phyloP scores from a whole-genome alignment of 2,113 vertebrate genomes.

The Ranitomeya variabilis region DNA sequence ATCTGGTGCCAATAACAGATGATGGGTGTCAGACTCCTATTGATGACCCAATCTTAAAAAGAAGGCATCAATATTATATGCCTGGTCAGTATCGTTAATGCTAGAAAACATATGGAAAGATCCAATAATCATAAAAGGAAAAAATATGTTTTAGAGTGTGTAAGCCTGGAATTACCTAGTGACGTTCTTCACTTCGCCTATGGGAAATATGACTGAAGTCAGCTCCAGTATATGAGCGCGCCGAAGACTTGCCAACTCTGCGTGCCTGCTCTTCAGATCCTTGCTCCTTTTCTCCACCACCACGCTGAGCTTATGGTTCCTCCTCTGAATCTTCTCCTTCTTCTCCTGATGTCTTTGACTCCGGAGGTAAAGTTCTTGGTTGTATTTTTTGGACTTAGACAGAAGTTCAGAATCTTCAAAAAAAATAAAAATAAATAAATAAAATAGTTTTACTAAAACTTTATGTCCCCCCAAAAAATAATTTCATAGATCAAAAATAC shows the following conservation, averaged over 20 bases:
- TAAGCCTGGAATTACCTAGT: constrained; percentile 75
- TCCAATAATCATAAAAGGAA: neutral
- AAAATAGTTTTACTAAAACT: neutral
- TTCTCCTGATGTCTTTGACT: constrained; percentile 92
- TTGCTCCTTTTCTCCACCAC: constrained; percentile 80
- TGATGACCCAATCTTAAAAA: no score
- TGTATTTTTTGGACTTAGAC: constrained; percentile 86
- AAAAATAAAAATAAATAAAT: no score
- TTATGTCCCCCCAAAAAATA: neutral
- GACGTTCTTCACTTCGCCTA: constrained; percentile 87
- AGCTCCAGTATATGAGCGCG: constrained; percentile 86
- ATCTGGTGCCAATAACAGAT: no score
- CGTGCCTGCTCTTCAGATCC: constrained; percentile 79
- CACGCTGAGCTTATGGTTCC: constrained; percentile 85
- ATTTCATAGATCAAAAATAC: neutral
- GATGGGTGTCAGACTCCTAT: no score
- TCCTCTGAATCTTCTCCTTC: constrained; percentile 92
- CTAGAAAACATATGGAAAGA: no score
- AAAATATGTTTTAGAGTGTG: neutral
- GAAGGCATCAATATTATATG: no score
- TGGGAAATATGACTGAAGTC: constrained; percentile 87
- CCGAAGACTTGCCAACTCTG: constrained; percentile 79
- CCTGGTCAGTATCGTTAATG: no score
- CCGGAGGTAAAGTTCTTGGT: constrained; percentile 86
- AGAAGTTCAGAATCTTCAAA: constrained; percentile 81